phyloP scores from a whole-genome alignment of 2,797 vertebrate species.

The Propithecus perrieri region DNA sequence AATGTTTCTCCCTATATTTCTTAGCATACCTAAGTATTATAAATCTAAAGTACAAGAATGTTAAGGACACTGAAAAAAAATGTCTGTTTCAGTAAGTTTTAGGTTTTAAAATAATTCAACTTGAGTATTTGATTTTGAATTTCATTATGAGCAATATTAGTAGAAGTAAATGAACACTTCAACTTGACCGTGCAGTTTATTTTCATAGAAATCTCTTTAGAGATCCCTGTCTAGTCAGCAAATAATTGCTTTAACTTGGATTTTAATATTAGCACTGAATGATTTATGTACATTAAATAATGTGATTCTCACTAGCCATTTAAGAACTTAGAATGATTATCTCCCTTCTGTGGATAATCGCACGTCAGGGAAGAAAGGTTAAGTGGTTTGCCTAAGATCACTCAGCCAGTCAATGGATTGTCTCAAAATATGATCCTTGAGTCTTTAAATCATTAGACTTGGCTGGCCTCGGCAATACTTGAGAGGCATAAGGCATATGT shows the following conservation, averaged over 20 bases:
- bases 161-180: slow-evolving; percentile 61
- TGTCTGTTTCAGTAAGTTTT: slow-evolving; percentile 17
- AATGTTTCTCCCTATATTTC: neutral
- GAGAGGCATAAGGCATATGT: neutral
- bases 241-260: slow-evolving; percentile 73
- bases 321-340: slow-evolving; percentile 68
- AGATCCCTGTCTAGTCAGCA: slow-evolving; percentile 71
- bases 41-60: neutral
- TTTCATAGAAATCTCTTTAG: slow-evolving; percentile 71
- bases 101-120: slow-evolving; percentile 46
- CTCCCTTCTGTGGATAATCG: slow-evolving; percentile 52
- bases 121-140: slow-evolving; percentile 60
- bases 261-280: slow-evolving; percentile 73
- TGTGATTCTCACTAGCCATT: slow-evolving; percentile 67
- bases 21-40: neutral
- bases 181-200: slow-evolving; percentile 63
- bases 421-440: slow-evolving; percentile 70
- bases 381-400: slow-evolving; percentile 67
- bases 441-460: slow-evolving; percentile 64
- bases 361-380: slow-evolving; percentile 68
- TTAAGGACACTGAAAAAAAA: neutral
- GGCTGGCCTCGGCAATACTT: slow-evolving; percentile 48
- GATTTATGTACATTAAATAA: slow-evolving; percentile 76
- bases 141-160: slow-evolving; percentile 55
- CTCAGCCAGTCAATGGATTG: slow-evolving; percentile 64